Conservation (phyloP, 2,888 invertebrate genomes). For the Drosophila borealis region DNA sequence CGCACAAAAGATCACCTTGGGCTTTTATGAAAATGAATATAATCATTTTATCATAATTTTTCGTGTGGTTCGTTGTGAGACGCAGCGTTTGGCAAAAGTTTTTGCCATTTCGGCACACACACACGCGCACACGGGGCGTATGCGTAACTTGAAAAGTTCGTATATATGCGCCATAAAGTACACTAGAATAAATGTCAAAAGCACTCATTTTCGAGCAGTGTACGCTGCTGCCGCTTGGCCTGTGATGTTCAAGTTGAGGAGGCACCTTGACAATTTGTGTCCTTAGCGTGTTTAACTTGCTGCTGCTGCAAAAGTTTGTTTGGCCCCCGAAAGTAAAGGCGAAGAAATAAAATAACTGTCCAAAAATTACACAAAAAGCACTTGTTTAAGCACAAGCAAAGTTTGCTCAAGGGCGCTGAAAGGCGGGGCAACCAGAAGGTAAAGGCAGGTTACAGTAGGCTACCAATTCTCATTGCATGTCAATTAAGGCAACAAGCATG, state of each 20-base stretch:
- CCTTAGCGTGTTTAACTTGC: slow-evolving; percentile 40
- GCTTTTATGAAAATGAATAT: slow-evolving; percentile 6
- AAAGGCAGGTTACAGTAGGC: neutral
- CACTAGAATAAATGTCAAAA: slow-evolving; percentile 35
- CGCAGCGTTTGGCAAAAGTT: slow-evolving; percentile 1
- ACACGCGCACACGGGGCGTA: slow-evolving; percentile 20
- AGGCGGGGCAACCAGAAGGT: no score
- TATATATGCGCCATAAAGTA: slow-evolving; percentile 6
- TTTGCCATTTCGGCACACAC: neutral
- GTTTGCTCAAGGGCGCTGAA: slow-evolving; percentile 10
- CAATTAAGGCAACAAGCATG: slow-evolving; percentile 32
- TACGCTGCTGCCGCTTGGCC: slow-evolving; percentile 1
- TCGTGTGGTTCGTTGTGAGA: neutral
- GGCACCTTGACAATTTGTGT: slow-evolving; percentile 45
- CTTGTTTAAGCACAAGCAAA: slow-evolving; percentile 23
- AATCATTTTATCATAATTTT: slow-evolving; percentile 8
- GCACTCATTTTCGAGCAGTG: slow-evolving; percentile 16
- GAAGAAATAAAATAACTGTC: slow-evolving; percentile 4
- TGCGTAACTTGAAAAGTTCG: slow-evolving; percentile 21
- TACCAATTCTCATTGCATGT: slow-evolving; percentile 9
- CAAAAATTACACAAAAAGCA: slow-evolving; percentile 24
- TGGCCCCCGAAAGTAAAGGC: slow-evolving; percentile 4
- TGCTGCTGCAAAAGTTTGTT: slow-evolving; percentile 29
- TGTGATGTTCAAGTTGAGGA: slow-evolving; percentile 15
- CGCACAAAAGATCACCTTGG: neutral